A percentile compares a stretch with the other conserved stretches of the same genome.
phyloP scores from a whole-genome alignment of 2,888 invertebrate genomes.

The Polydrusus pterygomalis region DNA sequence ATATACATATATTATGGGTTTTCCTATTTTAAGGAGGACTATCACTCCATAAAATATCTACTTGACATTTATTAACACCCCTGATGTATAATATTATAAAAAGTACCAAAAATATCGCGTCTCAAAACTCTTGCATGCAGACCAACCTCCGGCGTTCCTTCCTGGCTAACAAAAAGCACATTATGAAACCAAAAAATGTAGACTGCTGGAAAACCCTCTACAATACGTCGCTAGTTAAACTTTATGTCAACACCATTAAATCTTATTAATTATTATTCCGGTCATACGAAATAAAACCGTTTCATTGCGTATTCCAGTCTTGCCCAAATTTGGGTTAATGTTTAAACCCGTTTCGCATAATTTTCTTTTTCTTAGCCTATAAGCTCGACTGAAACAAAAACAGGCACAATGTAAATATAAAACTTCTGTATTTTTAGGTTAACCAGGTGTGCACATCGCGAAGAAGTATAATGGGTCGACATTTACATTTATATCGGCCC shows the following conservation, averaged over 20 bases:
- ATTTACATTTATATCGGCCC: conserved; percentile 43
- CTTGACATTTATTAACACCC: no score
- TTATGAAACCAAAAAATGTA: background rate
- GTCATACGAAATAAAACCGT: conserved; percentile 11
- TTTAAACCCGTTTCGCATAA: conserved; percentile 13
- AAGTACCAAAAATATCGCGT: no score
- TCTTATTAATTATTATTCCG: conserved; percentile 8
- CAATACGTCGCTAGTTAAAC: background rate
- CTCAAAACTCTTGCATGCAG: no score
- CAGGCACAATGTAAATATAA: conserved; percentile 19
- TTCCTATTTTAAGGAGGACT: no score
- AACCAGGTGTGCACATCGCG: conserved; percentile 36
- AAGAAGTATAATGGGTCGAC: conserved; percentile 36
- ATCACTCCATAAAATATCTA: no score
- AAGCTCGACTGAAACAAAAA: conserved; percentile 6
- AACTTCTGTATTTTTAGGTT: conserved; percentile 23
- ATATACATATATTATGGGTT: no score
- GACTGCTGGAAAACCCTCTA: background rate
- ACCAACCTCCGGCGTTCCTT: no score
- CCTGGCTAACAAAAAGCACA: background rate
- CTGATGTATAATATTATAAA: no score
- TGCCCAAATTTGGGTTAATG: conserved; percentile 23
- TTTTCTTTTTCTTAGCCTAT: conserved; percentile 9
- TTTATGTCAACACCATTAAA: conserved; percentile 11
- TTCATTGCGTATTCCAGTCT: conserved; percentile 17